Evolutionary conservation across 2,797 vertebrate species (phyloP).

Genomic region (Rhadinocentrus ornatus): DNA sequence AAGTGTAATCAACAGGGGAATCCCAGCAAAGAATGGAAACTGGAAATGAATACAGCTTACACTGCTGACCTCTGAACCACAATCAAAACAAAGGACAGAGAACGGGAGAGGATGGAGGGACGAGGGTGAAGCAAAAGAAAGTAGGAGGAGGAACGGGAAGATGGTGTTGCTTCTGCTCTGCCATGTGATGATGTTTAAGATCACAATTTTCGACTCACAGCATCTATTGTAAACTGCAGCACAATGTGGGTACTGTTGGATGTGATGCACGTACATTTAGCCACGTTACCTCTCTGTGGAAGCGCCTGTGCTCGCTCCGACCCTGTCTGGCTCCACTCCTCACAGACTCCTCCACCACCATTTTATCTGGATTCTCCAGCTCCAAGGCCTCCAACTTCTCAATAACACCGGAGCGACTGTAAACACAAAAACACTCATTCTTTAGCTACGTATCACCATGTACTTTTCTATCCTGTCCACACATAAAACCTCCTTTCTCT

Average conservation of each 20-base stretch:
- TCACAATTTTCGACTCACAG: slow-evolving; percentile 23
- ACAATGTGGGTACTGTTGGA: slow-evolving; percentile 29
- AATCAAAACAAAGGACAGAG: slow-evolving; percentile 75
- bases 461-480: too few species aligned
- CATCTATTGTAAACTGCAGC: slow-evolving; percentile 21
- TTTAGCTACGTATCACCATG: neutral
- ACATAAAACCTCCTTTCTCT: too few species aligned
- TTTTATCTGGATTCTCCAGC: slow-evolving; percentile 84
- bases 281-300: slow-evolving; percentile 77
- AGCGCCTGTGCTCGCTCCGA: slow-evolving; percentile 82
- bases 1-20: slow-evolving; percentile 69
- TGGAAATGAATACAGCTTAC: slow-evolving; percentile 74
- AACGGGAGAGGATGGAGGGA: slow-evolving; percentile 34
- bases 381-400: slow-evolving; percentile 88
- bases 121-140: slow-evolving; percentile 29
- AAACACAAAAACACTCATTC: slow-evolving; percentile 21
- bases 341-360: slow-evolving; percentile 82
- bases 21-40: slow-evolving; percentile 75
- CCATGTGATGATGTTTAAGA: slow-evolving; percentile 39
- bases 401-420: slow-evolving; percentile 85
- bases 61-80: slow-evolving; percentile 64
- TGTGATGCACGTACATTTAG: neutral
- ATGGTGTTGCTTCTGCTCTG: slow-evolving; percentile 4
- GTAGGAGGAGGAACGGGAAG: neutral
- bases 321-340: slow-evolving; percentile 76